phyloP scores from a whole-genome alignment of 2,113 vertebrate species.

The Phodopus roborovskii region DNA sequence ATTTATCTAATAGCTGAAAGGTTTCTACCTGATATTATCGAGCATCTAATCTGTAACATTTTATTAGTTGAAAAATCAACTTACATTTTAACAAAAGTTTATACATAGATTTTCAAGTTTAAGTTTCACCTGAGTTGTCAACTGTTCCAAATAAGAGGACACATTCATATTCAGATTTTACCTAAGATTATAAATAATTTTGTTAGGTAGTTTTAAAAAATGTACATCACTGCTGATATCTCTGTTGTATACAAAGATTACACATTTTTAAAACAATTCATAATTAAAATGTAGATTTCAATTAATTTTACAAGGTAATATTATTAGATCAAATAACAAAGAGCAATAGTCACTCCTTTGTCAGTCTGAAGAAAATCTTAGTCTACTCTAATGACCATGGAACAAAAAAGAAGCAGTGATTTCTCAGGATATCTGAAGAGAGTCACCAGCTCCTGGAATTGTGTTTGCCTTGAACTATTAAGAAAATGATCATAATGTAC shows the following conservation, averaged over 20 bases:
- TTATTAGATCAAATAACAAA: background rate
- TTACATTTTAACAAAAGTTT: background rate
- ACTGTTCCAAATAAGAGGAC: background rate
- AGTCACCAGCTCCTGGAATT: background rate
- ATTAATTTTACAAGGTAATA: background rate
- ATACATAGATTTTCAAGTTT: background rate
- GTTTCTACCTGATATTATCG: too few relatives aligned
- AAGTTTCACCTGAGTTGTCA: background rate
- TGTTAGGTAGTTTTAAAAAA: background rate
- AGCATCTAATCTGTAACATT: background rate
- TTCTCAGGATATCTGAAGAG: background rate
- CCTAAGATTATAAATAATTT: background rate
- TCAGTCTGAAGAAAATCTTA: background rate
- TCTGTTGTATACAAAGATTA: background rate
- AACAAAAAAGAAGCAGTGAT: background rate
- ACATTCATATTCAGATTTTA: background rate
- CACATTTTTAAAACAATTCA: background rate
- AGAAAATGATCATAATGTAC: background rate
- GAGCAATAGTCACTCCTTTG: background rate
- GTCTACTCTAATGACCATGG: background rate
- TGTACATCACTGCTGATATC: background rate
- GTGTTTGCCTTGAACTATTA: background rate
- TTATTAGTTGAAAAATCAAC: background rate
- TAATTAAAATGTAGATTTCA: background rate
- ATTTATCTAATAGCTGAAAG: background rate